Evolutionary conservation across 2,797 vertebrate species (phyloP), one percentile per base, ranked within the genome.

Genomic region (Lepilemur ruficaudatus): DNA sequence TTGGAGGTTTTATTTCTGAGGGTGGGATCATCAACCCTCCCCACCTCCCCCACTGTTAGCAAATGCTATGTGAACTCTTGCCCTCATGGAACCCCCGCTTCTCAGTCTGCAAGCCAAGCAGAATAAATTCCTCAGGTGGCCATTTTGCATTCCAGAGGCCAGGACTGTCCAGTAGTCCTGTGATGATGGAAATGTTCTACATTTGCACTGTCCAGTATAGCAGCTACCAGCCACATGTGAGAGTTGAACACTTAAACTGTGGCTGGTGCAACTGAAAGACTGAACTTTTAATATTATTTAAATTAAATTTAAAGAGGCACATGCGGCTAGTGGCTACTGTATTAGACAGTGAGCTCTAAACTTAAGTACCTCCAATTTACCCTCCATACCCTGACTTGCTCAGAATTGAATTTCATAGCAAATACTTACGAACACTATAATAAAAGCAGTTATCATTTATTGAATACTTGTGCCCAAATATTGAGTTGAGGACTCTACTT

Each of bases 251-350:
- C 82, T 81, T 78, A 50, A 91, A 86, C 75, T 89, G 65, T 75
- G 14, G 41, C 38, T 93, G 15, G n/a, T 55, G 55, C 73, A 59
- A 70, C 46, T 46, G 23, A 90, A 48, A 30, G 23, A 79, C 61
- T 59, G 11, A 50, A 55, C n/a, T 65, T n/a, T 65, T 65, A 65
- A 65, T 65, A 17, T 65, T 65, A n/a, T 65, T 65, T n/a, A 65
- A 65, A 65, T 65, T 93, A 91, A 93, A 61, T 95, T 28, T 93
- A 69, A 95, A 63, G 65, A 89, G 67, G 59, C 63, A 69, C 3
- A 4, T 35, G 25, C 52, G 14, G 22, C 55, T 91, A 65, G 43
- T 91, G 50, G 43, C 75, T 59, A 35, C 25, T 35, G 1, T 72
- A 12, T 65, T 52, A 50, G n/a, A 63, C 13, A 72, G 35, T 55